Base-by-base conservation (phyloP, 2,888 invertebrate genomes). In the Trissolcus brochymenae region DNA sequence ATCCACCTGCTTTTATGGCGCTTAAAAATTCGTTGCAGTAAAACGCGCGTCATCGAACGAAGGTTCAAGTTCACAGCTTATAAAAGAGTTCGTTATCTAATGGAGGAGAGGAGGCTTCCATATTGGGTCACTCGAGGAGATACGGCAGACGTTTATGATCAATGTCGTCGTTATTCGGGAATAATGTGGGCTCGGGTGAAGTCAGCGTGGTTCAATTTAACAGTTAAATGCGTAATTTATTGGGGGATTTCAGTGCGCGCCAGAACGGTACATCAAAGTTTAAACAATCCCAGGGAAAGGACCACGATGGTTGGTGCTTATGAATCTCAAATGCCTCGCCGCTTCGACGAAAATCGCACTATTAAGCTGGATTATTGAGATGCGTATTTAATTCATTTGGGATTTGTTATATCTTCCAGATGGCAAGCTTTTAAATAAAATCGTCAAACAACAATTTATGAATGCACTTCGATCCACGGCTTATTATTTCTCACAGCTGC, bases 41-140 rank as follows among this genome's bases (percentile, higher is more conserved):
- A 35, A 35, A 35, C 7, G 35, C 11, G 11, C 35, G 2, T 35
- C 9, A 19, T 19, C 9, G 9, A 9, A 35, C 35, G 35, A 9
- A 11, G 75, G 68, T 75, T n/a, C 75, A 65, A 70, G 64, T 68
- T 70, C 65, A 70, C 14, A 59, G 54, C 41, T 35, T 46, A 72
- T 72, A 59, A 65, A 65, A 35, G 17, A 51, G 55, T 72, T 60
- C 29, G 72, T 64, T 75, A 29, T 68, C 59, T 64, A 64, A 68
- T 50, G 59, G 41, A 35, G 16, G 43, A 53, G 41, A 35, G 16
- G 43, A 53, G 29, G 6, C 35, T 68, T 68, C 67, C 68, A 62
- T 75, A 68, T 57, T 11, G 35, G 11, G 35, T 35, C 35, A 35
- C 1, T 9, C 9, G 35, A 35, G 35, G 35, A 35, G 25, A 25